Evolutionary conservation across 2,888 invertebrate genomes (phyloP), one percentile per base, ranked within the genome.

Genomic region (Melitaea athalia): DNA sequence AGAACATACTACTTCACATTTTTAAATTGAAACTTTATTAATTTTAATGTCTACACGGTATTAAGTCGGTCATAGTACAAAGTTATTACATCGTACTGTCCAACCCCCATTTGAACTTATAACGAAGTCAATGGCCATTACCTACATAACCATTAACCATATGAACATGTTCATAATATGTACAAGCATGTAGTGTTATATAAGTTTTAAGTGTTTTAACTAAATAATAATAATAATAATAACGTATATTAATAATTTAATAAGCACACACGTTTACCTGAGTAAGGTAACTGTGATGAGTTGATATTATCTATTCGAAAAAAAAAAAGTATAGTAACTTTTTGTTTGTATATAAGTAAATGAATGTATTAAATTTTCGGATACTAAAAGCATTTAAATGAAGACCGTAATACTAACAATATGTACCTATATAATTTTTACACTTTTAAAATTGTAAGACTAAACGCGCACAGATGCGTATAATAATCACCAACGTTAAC

Each of bases 91-190:
- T 31, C 14, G 42, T 17, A 52, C 8, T 50, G 49, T 53, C 59
- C 15, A 60, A 47, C 49, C 49, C 67, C 55, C 42, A 45, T 55
- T 60, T 60, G 43, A 43, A 59, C 42, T 50, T 50, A 8, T 33
- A 55, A 33, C 14, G 31, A 33, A 31, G 33, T 8, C 31, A 55
- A 6, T 31, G 53, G 33, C 33, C 53, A 55, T 12, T 31, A 17
- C 17, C 53, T 31, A 24, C 24, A n/a, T n/a, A 14, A 14, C 5
- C 14, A 47, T 14, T 12, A 10, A 47, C 45, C 45, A 14, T 47
- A 47, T 47, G 12, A 47, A 47, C 45, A 14, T 43, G 43, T 43
- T 1, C 11, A 11, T 43, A 7, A n/a, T 8, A 7, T 5, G 14
- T 45, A 45, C 5, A 3, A 50, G 10, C 15, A 17, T 15, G 10